Percentiles rank a stretch among this genome's conserved stretches.
phyloP scores from a whole-genome alignment of 2,113 vertebrate genomes.

The Rhinoderma darwinii region DNA sequence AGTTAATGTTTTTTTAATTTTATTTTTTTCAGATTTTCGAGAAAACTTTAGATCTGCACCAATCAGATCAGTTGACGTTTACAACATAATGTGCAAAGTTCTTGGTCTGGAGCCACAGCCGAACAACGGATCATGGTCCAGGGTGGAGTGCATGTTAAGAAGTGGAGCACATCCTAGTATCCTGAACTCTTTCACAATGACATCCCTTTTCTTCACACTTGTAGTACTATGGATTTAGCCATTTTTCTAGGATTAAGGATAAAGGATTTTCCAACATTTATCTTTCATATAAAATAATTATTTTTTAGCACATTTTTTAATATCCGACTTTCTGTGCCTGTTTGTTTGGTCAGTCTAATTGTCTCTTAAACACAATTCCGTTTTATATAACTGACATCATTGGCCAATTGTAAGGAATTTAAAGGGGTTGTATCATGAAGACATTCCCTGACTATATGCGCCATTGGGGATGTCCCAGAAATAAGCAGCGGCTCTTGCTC shows the following conservation, averaged over 20 bases:
- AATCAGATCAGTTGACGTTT: constrained; percentile 87
- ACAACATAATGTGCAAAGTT: constrained; percentile 89
- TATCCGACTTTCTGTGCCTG: background rate
- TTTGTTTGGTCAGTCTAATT: background rate
- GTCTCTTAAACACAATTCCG: background rate
- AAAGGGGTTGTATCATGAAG: background rate
- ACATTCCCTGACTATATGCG: background rate
- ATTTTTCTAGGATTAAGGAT: background rate
- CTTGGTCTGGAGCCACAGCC: constrained; percentile 81
- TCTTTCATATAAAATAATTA: background rate
- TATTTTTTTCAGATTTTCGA: constrained; percentile 84
- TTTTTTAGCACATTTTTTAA: background rate
- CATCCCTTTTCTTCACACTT: constrained; percentile 35
- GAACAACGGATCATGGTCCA: constrained; percentile 95
- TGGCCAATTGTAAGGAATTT: background rate
- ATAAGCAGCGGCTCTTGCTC: background rate
- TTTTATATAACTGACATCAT: background rate
- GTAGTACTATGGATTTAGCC: constrained; percentile 38
- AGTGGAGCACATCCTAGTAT: constrained; percentile 30
- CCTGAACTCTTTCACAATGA: fast-evolving
- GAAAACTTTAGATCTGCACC: constrained; percentile 79
- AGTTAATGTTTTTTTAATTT: background rate
- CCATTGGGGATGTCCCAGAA: background rate
- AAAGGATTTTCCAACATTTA: background rate
- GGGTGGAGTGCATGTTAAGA: constrained; percentile 82